phyloP scores from a whole-genome alignment of 2,113 vertebrate species.

The Podiceps cristatus region DNA sequence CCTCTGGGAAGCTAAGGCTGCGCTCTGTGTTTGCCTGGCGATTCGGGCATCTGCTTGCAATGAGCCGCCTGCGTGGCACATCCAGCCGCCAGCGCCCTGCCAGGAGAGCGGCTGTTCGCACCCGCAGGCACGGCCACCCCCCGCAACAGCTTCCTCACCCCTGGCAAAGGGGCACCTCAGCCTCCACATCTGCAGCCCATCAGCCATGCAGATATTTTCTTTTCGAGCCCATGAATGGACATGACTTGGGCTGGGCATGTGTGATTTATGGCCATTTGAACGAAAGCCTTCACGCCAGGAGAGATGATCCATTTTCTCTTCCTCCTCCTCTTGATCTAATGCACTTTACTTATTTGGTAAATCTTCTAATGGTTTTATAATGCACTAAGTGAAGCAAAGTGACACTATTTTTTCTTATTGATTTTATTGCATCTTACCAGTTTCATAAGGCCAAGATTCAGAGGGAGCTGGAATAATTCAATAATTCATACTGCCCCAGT shows the following conservation, averaged over 20 bases:
- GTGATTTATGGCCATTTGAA: conserved; percentile 35
- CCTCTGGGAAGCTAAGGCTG: not conserved
- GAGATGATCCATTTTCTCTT: conserved; percentile 52
- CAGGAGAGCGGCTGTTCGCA: not conserved
- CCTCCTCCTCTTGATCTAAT: conserved; percentile 48
- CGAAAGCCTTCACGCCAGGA: not conserved
- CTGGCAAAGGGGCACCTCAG: not conserved
- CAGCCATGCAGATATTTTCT: not conserved
- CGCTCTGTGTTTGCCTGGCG: not conserved
- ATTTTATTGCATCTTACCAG: conserved; percentile 54
- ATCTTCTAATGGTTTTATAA: conserved; percentile 73
- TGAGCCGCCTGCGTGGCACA: not conserved
- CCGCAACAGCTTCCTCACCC: not conserved
- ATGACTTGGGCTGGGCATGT: not conserved
- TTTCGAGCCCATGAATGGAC: not conserved
- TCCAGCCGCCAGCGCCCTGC: not conserved
- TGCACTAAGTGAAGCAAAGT: conserved; percentile 61
- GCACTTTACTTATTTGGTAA: conserved; percentile 71
- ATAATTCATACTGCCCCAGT: conserved; percentile 59
- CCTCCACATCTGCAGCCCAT: not conserved
- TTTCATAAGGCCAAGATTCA: conserved; percentile 30
- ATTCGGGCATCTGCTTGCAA: not conserved
- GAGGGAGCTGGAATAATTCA: conserved; percentile 54
- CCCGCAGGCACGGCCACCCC: not conserved
- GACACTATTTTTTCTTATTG: conserved; percentile 45